These are phyloP conservation scores for Lanius collurio DNA, from an alignment of 2,113 vertebrate genomes.

Conservation along the genomic window DNA sequence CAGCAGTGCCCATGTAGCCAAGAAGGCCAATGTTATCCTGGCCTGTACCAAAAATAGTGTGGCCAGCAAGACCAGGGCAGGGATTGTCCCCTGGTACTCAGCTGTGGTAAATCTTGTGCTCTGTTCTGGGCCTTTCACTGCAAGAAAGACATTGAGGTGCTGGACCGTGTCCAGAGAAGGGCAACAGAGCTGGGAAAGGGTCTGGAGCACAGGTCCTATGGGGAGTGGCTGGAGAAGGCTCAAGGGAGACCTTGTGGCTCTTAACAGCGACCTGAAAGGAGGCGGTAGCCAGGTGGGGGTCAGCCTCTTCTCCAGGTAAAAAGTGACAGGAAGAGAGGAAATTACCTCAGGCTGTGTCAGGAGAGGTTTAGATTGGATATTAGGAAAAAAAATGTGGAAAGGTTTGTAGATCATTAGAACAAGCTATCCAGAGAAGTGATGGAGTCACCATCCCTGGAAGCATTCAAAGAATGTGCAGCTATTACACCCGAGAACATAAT, in stretches of 20 bases:
- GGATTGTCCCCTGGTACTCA: rapidly evolving
- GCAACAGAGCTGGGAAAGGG: rapidly evolving
- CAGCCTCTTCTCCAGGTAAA: background rate
- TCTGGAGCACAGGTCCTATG: background rate
- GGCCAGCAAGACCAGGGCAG: background rate
- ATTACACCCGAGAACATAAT: background rate
- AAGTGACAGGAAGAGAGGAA: background rate
- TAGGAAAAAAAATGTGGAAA: background rate
- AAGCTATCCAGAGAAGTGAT: background rate
- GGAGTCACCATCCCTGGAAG: background rate
- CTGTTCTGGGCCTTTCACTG: background rate
- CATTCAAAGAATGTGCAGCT: rapidly evolving
- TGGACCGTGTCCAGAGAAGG: background rate
- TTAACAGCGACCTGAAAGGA: background rate
- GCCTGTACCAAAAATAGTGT: rapidly evolving
- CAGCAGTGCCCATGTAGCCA: background rate
- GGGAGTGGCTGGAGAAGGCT: background rate
- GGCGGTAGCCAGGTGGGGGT: background rate
- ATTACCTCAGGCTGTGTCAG: background rate
- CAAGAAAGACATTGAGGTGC: background rate
- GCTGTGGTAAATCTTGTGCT: background rate
- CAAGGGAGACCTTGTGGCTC: rapidly evolving
- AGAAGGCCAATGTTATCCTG: background rate
- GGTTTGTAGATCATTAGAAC: background rate
- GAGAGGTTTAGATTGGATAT: background rate